Evolutionary conservation across 1,140 invertebrate species (phyloP), one percentile per base, ranked within the genome.

Genomic region (Muscidifurax raptorellus): DNA sequence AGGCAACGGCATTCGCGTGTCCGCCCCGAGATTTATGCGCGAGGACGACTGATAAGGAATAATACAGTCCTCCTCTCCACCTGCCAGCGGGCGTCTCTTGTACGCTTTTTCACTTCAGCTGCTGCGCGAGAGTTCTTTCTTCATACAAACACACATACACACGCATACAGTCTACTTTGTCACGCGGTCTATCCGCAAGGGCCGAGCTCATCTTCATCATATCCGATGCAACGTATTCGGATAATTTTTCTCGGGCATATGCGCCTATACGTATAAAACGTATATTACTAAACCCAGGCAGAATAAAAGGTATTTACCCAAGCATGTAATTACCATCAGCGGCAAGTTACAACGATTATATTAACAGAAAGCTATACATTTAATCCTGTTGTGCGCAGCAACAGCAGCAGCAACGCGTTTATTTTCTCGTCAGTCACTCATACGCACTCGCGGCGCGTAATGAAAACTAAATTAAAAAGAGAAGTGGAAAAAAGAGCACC

Each of bases 21-120:
- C 85, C 71, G 66, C 22, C 25, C 9, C 0, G 77, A 85, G 86
- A 87, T 87, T 87, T 85, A 86, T 87, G 81, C 83, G 72, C 83
- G 72, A 85, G 85, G 44, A 59, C 83, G 77, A 83, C 72, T 86
- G 85, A 86, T 87, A 87, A 86, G 83, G 81, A 86, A 87, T 86
- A 87, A 87, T 85, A 83, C 80, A 87, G 82, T 84, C 81, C 82
- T 86, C 76, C 83, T 78, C 85, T 78, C 85, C 85, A 83, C 85
- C 85, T 87, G 80, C 77, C 83, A 66, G 66, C 82, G 22, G 59
- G 59, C 59, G 32, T 69, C 44, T 3, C 72, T 69, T 27, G 10
- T 64, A 59, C 66, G 25, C 32, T 82, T 75, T 76, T 74, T 44
- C 13, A 69, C 22, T 67, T 6, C 47, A n/a, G 52, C 22, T 59